Evolutionary conservation across 2,113 vertebrate species (phyloP), one percentile per base, ranked within the genome.

Genomic region (Gallinago jamesoni): DNA sequence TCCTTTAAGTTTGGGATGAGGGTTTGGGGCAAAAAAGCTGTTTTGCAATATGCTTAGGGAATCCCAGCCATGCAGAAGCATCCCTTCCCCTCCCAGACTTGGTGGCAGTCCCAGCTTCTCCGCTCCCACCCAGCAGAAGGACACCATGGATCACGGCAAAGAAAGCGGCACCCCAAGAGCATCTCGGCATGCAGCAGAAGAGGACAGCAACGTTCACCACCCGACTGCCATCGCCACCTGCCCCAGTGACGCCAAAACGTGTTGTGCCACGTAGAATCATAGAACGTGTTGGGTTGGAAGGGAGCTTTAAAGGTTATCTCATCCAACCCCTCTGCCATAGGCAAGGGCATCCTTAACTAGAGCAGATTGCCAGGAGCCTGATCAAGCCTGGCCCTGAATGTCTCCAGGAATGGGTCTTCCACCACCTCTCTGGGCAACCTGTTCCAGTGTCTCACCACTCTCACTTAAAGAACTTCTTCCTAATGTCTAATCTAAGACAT

Each of bases 131-230:
- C 0, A 1, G n/a, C 15, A 28, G 28, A 64, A 37, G 1, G 1
- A 9, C 20, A 18, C 1, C 9, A 4, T 1, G 1, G 48, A 55
- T 5, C 23, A 4, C 0, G 1, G 25, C 55, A 35, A 59, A n/a
- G 8, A 7, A 4, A 17, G 6, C 2, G 21, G 28, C 48, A 37
- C 45, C 56, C 50, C 0, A 0, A 31, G 28, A 39, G 21, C 47
- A 57, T 1, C 75, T 13, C 10, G 2, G 19, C 70, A 47, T 6
- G 45, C 33, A 6, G 20, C 67, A 27, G 21, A 13, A 7, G 18
- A 5, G 3, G 9, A 27, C 4, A 20, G 22, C 1, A 6, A 21
- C n/a, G 7, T 43, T 62, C 9, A 17, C 35, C 9, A 33, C 31
- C 31, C n/a, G 5, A 14, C 63, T 31, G 50, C 55, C 16, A 7